These are phyloP conservation scores for Thalassarche chlororhynchos DNA, from an alignment of 2,113 vertebrate species.

Conservation along the genomic window DNA sequence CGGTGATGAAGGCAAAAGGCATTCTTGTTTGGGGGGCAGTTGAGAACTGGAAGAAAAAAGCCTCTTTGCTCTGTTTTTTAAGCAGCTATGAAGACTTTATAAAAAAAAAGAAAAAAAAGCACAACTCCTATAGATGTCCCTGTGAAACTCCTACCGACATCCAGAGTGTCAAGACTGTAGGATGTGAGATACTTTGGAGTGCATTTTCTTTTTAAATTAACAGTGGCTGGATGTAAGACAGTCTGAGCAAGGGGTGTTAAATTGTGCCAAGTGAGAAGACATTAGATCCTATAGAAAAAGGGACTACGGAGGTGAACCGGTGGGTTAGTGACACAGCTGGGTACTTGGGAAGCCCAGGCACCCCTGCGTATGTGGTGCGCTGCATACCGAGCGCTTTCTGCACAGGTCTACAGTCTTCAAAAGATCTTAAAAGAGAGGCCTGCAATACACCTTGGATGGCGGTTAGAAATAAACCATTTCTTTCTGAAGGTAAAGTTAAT, in stretches of 20 bases:
- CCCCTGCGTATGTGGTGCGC: accelerated
- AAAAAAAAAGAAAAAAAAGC: not conserved
- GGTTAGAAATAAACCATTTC: not conserved
- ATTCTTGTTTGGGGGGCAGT: not conserved
- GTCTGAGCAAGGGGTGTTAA: not conserved
- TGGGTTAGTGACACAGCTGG: not conserved
- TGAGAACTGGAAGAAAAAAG: not conserved
- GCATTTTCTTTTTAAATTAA: not conserved
- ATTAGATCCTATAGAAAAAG: not conserved
- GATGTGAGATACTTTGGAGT: not conserved
- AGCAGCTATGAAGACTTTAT: not conserved
- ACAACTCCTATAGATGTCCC: not conserved
- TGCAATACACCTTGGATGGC: not conserved
- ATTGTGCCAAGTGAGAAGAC: not conserved
- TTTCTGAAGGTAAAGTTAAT: not conserved
- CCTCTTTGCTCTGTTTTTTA: not conserved
- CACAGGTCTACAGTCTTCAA: not conserved
- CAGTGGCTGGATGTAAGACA: not conserved
- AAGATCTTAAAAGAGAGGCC: not conserved
- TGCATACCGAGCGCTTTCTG: not conserved
- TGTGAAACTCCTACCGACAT: not conserved
- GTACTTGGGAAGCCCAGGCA: not conserved
- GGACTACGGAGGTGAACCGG: accelerated
- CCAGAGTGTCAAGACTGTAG: not conserved
- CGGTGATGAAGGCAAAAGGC: not conserved